These are phyloP conservation scores for Rhizoglyphus robini DNA, from an alignment of 1,140 invertebrate species.

Conservation along the genomic window DNA sequence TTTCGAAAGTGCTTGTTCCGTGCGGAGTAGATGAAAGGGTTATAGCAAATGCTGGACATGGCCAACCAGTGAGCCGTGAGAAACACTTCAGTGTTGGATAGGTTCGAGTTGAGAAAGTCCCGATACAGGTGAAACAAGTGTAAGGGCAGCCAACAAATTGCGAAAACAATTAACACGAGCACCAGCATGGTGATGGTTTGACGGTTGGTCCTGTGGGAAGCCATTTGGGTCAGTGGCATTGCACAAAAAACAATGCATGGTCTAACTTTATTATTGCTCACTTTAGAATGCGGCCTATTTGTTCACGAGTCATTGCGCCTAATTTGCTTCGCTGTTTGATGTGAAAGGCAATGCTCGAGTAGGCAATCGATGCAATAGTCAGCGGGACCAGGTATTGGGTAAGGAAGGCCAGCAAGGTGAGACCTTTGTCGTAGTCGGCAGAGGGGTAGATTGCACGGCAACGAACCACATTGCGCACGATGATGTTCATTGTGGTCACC, in stretches of 20 bases:
- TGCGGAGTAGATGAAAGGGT: neutral
- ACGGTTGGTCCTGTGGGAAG: neutral
- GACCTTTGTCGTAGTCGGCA: neutral
- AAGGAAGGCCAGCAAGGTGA: neutral
- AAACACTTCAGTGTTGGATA: neutral
- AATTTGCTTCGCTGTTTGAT: neutral
- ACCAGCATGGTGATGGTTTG: neutral
- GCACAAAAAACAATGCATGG: neutral
- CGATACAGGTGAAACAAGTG: neutral
- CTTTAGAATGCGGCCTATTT: constrained; percentile 2
- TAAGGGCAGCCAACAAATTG: neutral
- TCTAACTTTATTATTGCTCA: neutral
- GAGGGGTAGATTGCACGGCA: neutral
- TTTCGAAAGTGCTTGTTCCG: constrained; percentile 2
- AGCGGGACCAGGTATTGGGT: constrained; percentile 8
- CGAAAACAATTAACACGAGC: neutral
- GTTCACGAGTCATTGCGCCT: neutral
- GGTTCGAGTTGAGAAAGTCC: neutral
- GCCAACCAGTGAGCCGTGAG: neutral
- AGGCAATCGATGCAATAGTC: neutral
- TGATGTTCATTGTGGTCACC: constrained; percentile 7
- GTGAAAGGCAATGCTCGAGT: neutral
- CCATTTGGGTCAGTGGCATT: neutral
- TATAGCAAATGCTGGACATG: neutral
- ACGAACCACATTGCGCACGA: neutral